Base-by-base conservation (phyloP, 2,797 vertebrate species). In the Gymnoscopelus microlampas region DNA sequence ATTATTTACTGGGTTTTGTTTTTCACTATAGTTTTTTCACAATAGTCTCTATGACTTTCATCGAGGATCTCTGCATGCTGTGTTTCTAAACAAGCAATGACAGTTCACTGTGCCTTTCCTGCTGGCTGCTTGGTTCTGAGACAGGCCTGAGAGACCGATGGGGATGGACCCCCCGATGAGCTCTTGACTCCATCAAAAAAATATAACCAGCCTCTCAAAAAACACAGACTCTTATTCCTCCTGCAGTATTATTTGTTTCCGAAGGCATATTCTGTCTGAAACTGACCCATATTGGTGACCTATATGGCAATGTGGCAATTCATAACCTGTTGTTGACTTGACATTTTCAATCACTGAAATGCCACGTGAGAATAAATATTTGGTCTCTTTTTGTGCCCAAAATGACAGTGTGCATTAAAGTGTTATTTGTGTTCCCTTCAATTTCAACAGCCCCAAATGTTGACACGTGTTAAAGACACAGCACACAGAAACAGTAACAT, bases 381-480 rank as follows among this genome's bases (percentile, higher is more conserved):
- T 6, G 10, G 26, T 3, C 26, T 4, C 3, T 29, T 29, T 74
- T 71, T 80, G 62, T n/a, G n/a, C n/a, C 80, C 76, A 80, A 60
- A 67, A 26, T 19, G 68, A 48, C 63, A 73, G 60, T 61, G 60
- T 61, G 49, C 29, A 13, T 19, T 50, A 29, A 68, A 75, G 57
- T 10, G 2, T 63, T 66, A 32, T n/a, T 61, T 73, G 55, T 77
- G 64, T 56, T 69, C 9, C 39, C 2, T 39, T 39, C 35, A 6
- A 1, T 78, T 79, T 61, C 63, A 59, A 64, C 48, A 70, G 64
- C 19, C 67, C 51, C 55, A 67, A 35, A 61, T 39, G 35, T 51
- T 87, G 83, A 84, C 76, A 87, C 75, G 76, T 70, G 80, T 85
- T 86, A 85, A 91, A 87, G 80, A 82, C 74, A 64, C 49, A 4